Evolutionary conservation across 2,888 invertebrate genomes (phyloP).

Genomic region (Dicycla oo): DNA sequence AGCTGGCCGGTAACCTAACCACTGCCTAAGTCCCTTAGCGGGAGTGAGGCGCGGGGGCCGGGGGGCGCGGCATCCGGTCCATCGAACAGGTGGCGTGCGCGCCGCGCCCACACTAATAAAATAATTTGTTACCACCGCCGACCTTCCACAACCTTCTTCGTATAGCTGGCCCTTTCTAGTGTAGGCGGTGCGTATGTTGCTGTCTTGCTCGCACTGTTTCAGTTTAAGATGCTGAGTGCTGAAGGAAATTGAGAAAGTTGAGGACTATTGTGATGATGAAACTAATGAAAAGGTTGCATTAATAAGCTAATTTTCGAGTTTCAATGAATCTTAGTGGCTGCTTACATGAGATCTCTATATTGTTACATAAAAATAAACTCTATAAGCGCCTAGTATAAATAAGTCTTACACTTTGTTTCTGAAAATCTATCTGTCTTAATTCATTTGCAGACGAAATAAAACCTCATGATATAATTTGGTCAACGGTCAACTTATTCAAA

Average conservation of each 20-base stretch:
- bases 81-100: slow-evolving; percentile 85
- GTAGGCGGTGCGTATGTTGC: slow-evolving; percentile 12
- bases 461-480: slow-evolving; percentile 18
- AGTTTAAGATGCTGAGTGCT: slow-evolving; percentile 39
- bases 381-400: too few relatives aligned
- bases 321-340: background rate
- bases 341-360: background rate
- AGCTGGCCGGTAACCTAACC: slow-evolving; percentile 68
- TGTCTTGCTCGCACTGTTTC: slow-evolving; percentile 53
- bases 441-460: slow-evolving; percentile 7
- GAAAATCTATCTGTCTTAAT: background rate
- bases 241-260: slow-evolving; percentile 29
- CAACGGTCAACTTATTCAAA: slow-evolving; percentile 12
- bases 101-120: slow-evolving; percentile 86
- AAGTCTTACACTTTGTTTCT: background rate
- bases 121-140: slow-evolving; percentile 84
- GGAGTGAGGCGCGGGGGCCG: slow-evolving; percentile 64
- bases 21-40: slow-evolving; percentile 65
- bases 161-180: slow-evolving; percentile 69
- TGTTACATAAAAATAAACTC: background rate
- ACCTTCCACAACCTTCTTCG: slow-evolving; percentile 86
- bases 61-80: slow-evolving; percentile 85
- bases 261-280: background rate
- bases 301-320: background rate
- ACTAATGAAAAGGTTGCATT: background rate